Base-by-base conservation (phyloP, 1,140 invertebrate species). In the Augochlora pura region DNA sequence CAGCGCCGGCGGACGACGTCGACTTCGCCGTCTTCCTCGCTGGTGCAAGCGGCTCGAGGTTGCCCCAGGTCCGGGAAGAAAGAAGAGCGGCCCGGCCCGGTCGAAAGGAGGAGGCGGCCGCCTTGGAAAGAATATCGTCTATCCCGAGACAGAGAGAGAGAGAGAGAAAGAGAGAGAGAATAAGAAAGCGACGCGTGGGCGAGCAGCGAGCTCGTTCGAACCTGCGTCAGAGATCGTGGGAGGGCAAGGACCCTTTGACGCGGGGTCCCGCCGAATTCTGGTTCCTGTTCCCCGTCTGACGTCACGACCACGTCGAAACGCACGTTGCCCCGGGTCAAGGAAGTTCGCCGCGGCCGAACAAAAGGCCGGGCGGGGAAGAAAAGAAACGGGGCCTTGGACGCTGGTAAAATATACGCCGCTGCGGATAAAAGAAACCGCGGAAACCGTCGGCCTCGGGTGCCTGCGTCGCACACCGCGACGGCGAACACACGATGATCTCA, bases 31-130 rank as follows among this genome's bases (percentile, higher is more conserved):
- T 81, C 84, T 69, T 81, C 81, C 65, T 74, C 63, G 54, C 63
- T 79, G 60, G 60, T 77, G 86, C 89, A 87, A 91, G 86, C 78
- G 77, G 83, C 77, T 86, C 87, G 83, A 73, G 86, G 77, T 88
- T 92, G 89, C 88, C 91, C 91, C 87, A 92, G 92, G 92, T 93
- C 91, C 91, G 91, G 90, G 88, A 88, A 88, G 82, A 86, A 83
- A 85, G 76, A 88, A 82, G 85, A 81, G 87, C 79, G 87, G 54
- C 84, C 82, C 70, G 57, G 69, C 64, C 75, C 39, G 57, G 79
- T 32, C 72, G 59, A 77, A 77, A 77, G 63, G 32, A 60, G 68
- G 65, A 68, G 57, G 66, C 75, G 69, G 21, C 12, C 62, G 77
- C 39, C 77, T 73, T 65, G 68, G 39, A 74, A 88, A 86, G 85